Base-by-base conservation (phyloP, 2,113 vertebrate species). In the Gymnorhina tibicen region DNA sequence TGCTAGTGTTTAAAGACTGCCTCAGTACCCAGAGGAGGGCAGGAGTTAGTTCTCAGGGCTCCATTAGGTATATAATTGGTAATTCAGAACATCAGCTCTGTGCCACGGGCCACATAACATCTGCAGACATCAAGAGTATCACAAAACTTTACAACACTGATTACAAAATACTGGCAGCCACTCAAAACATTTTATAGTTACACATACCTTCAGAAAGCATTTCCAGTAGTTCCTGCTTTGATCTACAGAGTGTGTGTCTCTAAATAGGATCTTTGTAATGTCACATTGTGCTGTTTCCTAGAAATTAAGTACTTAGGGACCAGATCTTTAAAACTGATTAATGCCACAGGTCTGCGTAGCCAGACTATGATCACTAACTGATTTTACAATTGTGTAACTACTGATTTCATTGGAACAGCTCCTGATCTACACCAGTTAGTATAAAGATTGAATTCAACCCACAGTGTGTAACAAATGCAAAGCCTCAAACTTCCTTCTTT, bases 91-190 rank as follows among this genome's bases (percentile, higher is more conserved):
- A 97, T 96, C 96, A 97, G 95, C 87, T 89, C 84, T 93, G 49
- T 97, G 97, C 97, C 89, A 96, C 4, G 46, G 96, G 95, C 97
- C 96, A 97, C 95, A 95, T 97, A 97, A 97, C 96, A 97, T 97
- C 97, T 97, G 97, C 96, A 97, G 97, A 97, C 97, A 97, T 97
- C 97, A 97, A 97, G 97, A 97, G 97, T 97, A 96, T 97, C 95
- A 90, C 95, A 97, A 97, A 96, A 97, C 95, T 97, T 97, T 97
- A 98, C 95, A 97, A 93, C 92, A 56, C 97, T 96, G 97, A 97
- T 98, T 97, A 97, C 97, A 97, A 97, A 97, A 98, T 96, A 95
- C 96, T 97, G 97, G 97, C 96, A 97, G 95, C 94, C 93, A 96
- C 97, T 97, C 96, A 97, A 97, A 97, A 97, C 60, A 89, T 97